Conservation (phyloP, 2,888 invertebrate genomes). For the Tinea trinotella region DNA sequence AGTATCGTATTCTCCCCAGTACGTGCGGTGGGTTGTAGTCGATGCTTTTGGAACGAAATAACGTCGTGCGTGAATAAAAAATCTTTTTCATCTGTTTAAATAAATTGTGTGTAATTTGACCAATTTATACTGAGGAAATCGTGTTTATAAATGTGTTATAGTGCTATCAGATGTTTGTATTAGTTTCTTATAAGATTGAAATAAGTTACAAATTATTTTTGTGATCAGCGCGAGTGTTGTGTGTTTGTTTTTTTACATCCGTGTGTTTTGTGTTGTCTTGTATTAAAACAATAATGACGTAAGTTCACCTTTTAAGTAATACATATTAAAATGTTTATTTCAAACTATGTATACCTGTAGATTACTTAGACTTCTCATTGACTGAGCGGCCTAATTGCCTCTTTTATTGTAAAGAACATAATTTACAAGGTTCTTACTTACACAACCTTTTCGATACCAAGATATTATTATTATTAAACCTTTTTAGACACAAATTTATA, state of each 20-base stretch:
- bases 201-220: not conserved
- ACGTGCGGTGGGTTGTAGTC: not conserved
- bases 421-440: not conserved
- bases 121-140: not conserved
- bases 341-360: not conserved
- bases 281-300: conserved; percentile 2
- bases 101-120: not conserved
- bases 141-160: not conserved
- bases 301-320: conserved; percentile 6
- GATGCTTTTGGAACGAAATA: not conserved
- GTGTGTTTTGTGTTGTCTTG: conserved; percentile 5
- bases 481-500: too few relatives aligned
- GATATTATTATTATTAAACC: not conserved
- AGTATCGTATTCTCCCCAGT: conserved; percentile 17
- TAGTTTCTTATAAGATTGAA: not conserved
- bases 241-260: conserved; percentile 11
- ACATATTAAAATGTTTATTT: not conserved
- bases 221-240: conserved; percentile 7
- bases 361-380: not conserved
- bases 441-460: not conserved
- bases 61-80: conserved; percentile 13
- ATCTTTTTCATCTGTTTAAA: conserved; percentile 7
- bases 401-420: not conserved
- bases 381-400: not conserved
- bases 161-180: not conserved